Evolutionary conservation across 2,113 vertebrate species (phyloP).

Genomic region (Vireo altiloquus): DNA sequence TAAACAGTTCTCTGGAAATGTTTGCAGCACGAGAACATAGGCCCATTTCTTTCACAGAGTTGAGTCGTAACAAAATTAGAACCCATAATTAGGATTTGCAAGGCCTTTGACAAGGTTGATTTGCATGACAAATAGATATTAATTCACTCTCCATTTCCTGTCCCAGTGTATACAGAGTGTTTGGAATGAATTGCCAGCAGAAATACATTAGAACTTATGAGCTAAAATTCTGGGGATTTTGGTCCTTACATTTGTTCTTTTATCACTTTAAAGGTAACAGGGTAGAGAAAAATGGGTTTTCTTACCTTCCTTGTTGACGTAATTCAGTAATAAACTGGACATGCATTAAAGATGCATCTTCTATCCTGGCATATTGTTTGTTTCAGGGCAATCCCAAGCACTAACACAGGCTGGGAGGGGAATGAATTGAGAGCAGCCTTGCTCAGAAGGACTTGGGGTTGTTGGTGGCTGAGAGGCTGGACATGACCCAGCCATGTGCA

Average conservation of each 20-base stretch:
- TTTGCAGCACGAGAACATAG: not conserved
- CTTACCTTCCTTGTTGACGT: not conserved
- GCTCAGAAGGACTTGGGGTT: accelerated
- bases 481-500: accelerated
- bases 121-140: not conserved
- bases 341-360: not conserved
- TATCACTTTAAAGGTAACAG: not conserved
- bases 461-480: accelerated
- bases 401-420: too few relatives aligned
- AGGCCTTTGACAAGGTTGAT: not conserved
- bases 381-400: not conserved
- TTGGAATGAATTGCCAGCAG: not conserved
- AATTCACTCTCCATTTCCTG: not conserved
- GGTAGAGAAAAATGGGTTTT: not conserved
- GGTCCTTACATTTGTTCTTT: not conserved
- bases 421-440: not conserved
- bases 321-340: not conserved
- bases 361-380: not conserved
- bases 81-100: not conserved
- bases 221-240: not conserved
- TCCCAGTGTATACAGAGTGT: not conserved
- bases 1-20: not conserved
- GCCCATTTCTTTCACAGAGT: not conserved
- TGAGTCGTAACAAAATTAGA: not conserved
- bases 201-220: accelerated